phyloP scores from a whole-genome alignment of 2,888 invertebrate genomes.

The Acholoe squamosa region DNA sequence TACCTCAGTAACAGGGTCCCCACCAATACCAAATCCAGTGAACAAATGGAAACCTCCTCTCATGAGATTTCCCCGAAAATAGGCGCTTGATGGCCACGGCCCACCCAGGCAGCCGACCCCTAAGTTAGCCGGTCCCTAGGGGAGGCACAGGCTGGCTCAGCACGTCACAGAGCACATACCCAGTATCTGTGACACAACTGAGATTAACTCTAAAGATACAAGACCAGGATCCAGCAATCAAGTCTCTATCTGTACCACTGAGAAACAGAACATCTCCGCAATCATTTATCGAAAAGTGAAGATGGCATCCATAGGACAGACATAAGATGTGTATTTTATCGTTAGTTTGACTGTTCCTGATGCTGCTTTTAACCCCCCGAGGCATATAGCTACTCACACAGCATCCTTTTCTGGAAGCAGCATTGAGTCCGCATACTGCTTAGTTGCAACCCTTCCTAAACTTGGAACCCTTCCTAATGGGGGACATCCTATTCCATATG shows the following conservation, averaged over 20 bases:
- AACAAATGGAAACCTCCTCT: slow-evolving; percentile 3
- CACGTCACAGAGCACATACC: not conserved
- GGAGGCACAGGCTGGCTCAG: not conserved
- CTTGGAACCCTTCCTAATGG: no score
- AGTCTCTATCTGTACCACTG: not conserved
- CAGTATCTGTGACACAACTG: slow-evolving; percentile 31
- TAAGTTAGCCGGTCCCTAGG: not conserved
- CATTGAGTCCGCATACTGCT: no score
- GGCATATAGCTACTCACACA: no score
- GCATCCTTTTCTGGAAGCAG: no score
- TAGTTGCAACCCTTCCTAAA: no score
- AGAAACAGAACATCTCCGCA: not conserved
- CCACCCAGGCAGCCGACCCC: slow-evolving; percentile 51
- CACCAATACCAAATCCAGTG: not conserved
- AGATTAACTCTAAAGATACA: slow-evolving; percentile 37
- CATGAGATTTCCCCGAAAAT: not conserved
- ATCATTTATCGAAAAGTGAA: no score
- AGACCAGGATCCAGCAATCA: not conserved
- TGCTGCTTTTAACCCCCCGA: no score
- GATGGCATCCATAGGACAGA: not conserved
- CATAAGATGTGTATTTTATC: not conserved
- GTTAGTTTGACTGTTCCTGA: no score
- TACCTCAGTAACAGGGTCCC: not conserved
- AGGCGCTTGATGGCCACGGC: slow-evolving; percentile 10
- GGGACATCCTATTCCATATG: no score